These are phyloP conservation scores for Aethes cnicana DNA, from an alignment of 2,888 invertebrate species.

Conservation along the genomic window DNA sequence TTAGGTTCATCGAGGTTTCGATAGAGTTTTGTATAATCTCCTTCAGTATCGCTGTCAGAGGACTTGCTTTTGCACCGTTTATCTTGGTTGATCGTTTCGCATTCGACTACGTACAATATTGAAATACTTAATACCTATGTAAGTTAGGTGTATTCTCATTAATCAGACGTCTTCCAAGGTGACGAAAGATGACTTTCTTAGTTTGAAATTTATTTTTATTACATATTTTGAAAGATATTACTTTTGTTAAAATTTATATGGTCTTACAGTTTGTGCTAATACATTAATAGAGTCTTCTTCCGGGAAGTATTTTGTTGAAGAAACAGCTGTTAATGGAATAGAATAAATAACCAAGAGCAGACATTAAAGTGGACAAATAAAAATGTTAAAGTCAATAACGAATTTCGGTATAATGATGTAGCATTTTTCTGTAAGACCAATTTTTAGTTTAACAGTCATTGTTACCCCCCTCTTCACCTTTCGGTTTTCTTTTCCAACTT, in stretches of 20 bases:
- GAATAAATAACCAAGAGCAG: too few relatives aligned
- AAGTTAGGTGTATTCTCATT: constrained; percentile 75
- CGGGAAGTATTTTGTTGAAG: too few relatives aligned
- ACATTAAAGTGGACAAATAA: too few relatives aligned
- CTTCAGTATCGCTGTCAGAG: constrained; percentile 53
- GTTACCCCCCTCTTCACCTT: background rate
- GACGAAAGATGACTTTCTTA: constrained; percentile 63
- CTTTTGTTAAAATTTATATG: too few relatives aligned
- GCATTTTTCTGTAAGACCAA: background rate
- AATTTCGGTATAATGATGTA: too few relatives aligned
- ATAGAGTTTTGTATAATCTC: constrained; percentile 70
- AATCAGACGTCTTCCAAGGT: constrained; percentile 82
- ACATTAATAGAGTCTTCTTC: too few relatives aligned
- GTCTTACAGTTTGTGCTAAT: too few relatives aligned
- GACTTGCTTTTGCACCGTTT: constrained; percentile 67
- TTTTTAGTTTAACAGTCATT: background rate
- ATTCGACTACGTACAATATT: constrained; percentile 46
- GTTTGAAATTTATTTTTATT: constrained; percentile 5
- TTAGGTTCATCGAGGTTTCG: constrained; percentile 74
- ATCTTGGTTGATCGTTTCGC: constrained; percentile 43
- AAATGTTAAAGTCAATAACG: too few relatives aligned
- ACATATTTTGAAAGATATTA: background rate
- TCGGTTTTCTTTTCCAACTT: background rate
- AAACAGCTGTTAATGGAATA: too few relatives aligned
- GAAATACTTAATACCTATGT: constrained; percentile 57